Evolutionary conservation across 2,797 vertebrate species (phyloP).

Genomic region (Pseudomugil tenellus): DNA sequence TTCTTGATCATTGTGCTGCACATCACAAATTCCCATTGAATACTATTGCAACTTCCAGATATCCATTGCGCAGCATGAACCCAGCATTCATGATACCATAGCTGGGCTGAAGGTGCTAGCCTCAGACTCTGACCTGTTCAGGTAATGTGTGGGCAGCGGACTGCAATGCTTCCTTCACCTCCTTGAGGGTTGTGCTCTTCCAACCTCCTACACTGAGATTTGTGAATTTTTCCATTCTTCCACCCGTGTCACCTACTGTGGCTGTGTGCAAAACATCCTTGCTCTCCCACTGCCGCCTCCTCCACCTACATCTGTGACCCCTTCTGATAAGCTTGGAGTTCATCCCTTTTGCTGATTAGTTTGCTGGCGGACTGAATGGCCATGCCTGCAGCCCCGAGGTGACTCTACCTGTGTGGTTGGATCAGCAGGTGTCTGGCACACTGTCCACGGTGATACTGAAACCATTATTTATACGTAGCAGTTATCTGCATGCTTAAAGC

Average conservation of each 20-base stretch:
- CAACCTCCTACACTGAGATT: slow-evolving; percentile 70
- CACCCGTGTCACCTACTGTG: slow-evolving; percentile 67
- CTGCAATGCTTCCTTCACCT: slow-evolving; percentile 73
- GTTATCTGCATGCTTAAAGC: slow-evolving; percentile 48
- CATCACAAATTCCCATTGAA: slow-evolving; percentile 45
- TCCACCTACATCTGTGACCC: slow-evolving; percentile 79
- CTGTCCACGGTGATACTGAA: slow-evolving; percentile 72
- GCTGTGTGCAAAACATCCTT: slow-evolving; percentile 69
- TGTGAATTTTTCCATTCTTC: slow-evolving; percentile 68
- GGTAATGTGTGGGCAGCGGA: slow-evolving; percentile 70
- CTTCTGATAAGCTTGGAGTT: slow-evolving; percentile 76
- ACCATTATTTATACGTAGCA: slow-evolving; percentile 78
- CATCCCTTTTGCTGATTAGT: slow-evolving; percentile 82
- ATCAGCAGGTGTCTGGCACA: slow-evolving; percentile 77
- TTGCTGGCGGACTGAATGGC: slow-evolving; percentile 80
- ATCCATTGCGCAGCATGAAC: slow-evolving; percentile 61
- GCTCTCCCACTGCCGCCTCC: slow-evolving; percentile 67
- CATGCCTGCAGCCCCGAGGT: slow-evolving; percentile 65
- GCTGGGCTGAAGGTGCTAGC: slow-evolving; percentile 66
- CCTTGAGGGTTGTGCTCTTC: slow-evolving; percentile 70
- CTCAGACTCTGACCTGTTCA: slow-evolving; percentile 60
- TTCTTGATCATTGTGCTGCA: slow-evolving; percentile 29
- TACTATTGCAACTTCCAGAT: slow-evolving; percentile 38
- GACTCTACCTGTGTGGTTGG: slow-evolving; percentile 74
- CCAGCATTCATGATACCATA: slow-evolving; percentile 72